Conservation (phyloP, 2,888 invertebrate species). For the Harpalus rufipes region DNA sequence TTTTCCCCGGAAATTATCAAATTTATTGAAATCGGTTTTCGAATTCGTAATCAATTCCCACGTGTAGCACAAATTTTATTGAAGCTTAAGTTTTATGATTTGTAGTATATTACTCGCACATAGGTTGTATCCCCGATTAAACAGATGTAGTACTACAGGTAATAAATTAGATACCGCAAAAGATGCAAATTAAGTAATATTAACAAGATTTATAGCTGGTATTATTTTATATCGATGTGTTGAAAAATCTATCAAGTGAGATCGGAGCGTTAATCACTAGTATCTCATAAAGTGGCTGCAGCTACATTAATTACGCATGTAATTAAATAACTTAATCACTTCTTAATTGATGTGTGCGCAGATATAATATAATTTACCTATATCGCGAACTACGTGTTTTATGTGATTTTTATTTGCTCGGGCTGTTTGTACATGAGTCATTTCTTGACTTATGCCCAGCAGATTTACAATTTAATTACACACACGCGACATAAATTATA, state of each 20-base stretch:
- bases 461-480: conserved; percentile 63
- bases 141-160: conserved; percentile 4
- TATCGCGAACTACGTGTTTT: conserved; percentile 49
- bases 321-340: conserved; percentile 59
- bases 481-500: conserved; percentile 54
- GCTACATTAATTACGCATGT: conserved; percentile 53
- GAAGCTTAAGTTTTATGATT: not conserved
- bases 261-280: not conserved
- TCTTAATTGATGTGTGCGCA: conserved; percentile 57
- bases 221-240: conserved; percentile 28
- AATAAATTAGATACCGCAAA: not conserved
- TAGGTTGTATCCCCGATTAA: not conserved
- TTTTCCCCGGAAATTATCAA: not conserved
- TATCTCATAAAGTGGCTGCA: conserved; percentile 39
- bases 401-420: conserved; percentile 32
- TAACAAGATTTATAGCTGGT: not conserved
- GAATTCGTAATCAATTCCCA: not conserved
- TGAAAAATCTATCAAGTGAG: conserved; percentile 10
- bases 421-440: conserved; percentile 46
- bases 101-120: too few relatives aligned
- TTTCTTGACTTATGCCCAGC: conserved; percentile 47
- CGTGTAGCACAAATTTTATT: not conserved
- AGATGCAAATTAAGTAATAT: conserved; percentile 10
- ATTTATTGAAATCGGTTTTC: not conserved
- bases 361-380: conserved; percentile 54